Evolutionary conservation across 2,113 vertebrate genomes (phyloP).

Genomic region (Saguinus imperator): DNA sequence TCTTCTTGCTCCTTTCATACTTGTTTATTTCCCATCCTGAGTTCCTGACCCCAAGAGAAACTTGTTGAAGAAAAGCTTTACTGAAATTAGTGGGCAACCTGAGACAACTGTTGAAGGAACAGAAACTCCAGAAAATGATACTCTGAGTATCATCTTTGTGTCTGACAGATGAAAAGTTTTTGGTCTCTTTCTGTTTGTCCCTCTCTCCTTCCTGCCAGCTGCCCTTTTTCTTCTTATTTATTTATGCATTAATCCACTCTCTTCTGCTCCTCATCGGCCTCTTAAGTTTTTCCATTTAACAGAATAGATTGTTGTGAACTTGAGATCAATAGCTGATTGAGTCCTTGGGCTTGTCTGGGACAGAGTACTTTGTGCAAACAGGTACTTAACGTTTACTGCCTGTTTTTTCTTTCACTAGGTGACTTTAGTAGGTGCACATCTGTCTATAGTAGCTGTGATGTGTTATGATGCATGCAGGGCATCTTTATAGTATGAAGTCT

Average conservation of each 20-base stretch:
- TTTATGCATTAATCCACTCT: no score
- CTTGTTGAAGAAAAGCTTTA: neutral
- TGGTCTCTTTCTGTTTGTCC: neutral
- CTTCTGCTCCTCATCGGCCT: neutral
- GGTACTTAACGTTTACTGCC: neutral
- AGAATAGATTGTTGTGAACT: neutral
- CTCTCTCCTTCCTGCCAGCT: no score
- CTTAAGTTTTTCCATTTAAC: neutral
- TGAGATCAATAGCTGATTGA: neutral
- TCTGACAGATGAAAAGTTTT: neutral
- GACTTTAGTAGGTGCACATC: neutral
- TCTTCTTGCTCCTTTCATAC: neutral
- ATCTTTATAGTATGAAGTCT: conserved; percentile 46
- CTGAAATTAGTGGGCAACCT: neutral
- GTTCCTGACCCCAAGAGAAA: conserved; percentile 14
- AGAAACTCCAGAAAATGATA: neutral
- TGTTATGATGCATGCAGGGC: neutral
- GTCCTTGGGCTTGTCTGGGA: neutral
- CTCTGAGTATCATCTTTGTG: neutral
- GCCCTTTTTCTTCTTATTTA: neutral
- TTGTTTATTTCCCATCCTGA: neutral
- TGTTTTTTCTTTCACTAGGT: neutral
- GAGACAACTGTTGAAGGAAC: neutral
- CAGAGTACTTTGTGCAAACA: neutral
- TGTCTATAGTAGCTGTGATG: neutral